Base-by-base conservation (phyloP, 1,140 invertebrate genomes). In the fruit fly (Drosophila melanogaster) region DNA sequence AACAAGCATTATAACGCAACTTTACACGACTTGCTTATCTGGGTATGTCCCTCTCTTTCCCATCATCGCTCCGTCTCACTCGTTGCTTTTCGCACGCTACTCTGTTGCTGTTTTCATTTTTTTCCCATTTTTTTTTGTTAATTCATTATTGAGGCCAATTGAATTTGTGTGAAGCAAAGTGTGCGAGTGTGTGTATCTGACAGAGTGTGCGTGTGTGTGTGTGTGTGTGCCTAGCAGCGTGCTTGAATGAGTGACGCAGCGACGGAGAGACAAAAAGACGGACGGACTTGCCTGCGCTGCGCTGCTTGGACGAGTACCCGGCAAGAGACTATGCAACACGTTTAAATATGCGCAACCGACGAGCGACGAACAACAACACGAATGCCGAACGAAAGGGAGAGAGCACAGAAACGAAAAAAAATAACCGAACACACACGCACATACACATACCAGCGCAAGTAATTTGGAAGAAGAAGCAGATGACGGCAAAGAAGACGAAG, bases 61-160 rank as follows among this genome's bases (percentile, higher is more conserved):
- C 44, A 26, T 19, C 35, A 41, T 30, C 33, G 33, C 55, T 11
- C 40, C 37, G 43, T 69, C 38, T 66, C 33, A 22, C 60, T 59
- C 66, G 50, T 51, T 84, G 57, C 61, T 79, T 84, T 89, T 89
- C 79, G 84, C 83, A 84, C 84, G 84, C 79, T 77, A 67, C 71
- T 44, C 47, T 53, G 53, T 46, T 58, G 58, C 26, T 84, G 50
- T 54, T 71, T 57, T 56, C 57, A 38, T 62, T 70, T 65, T 67
- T 64, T 15, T 37, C 7, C 22, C 26, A 61, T 85, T 65, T 78
- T 86, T 80, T 86, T 86, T 86, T 73, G 84, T 87, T 87, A 89
- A 87, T 87, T 87, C 83, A 89, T 87, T 87, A 87, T 87, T 87
- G 83, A 87, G 83, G 84, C 83, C 83, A 87, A 87, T 87, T 87